Base-by-base conservation (phyloP, 2,888 invertebrate species). In the Macaria liturata region DNA sequence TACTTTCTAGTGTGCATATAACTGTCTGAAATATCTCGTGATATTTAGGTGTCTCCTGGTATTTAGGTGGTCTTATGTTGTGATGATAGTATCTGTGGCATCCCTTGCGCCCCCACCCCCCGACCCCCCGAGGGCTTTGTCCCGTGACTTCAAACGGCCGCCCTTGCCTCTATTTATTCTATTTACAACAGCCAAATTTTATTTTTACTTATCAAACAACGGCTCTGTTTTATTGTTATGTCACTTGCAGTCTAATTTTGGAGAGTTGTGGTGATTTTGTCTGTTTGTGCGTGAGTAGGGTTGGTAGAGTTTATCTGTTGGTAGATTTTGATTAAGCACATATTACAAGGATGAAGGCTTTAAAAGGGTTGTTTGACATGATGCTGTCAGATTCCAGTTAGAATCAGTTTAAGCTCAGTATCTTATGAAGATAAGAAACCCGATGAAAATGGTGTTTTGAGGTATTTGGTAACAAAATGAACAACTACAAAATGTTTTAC, bases 61-160 rank as follows among this genome's bases (percentile, higher is more conserved):
- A n/a, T n/a, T n/a, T n/a, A n/a, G n/a, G n/a, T n/a, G 20, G 20
- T 20, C 20, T 20, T 2, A 20, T 20, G 86, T 81, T 81, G 79
- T 74, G 75, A 74, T 65, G 89, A 90, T 88, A 86, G 67, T 69
- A 89, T 88, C 89, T 76, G 74, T 68, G 72, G 54, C 47, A 65
- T 74, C 79, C 72, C 75, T 75, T 31, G 69, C 69, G 61, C 65
- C 68, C 64, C 65, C 72, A 71, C 71, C 66, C 67, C 56, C 61
- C 69, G 54, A 65, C 52, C 50, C 59, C 64, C 59, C 61, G 71
- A 69, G 70, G 72, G 78, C 81, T 83, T 84, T 84, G 80, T 80
- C 63, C 72, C 70, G 72, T 65, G 70, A 85, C 82, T 79, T 86
- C 86, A 86, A 86, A 88, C 83, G 82, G 76, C 76, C 80, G 74